phyloP scores from a whole-genome alignment of 2,113 vertebrate species.

The Xiphophorus maculatus region DNA sequence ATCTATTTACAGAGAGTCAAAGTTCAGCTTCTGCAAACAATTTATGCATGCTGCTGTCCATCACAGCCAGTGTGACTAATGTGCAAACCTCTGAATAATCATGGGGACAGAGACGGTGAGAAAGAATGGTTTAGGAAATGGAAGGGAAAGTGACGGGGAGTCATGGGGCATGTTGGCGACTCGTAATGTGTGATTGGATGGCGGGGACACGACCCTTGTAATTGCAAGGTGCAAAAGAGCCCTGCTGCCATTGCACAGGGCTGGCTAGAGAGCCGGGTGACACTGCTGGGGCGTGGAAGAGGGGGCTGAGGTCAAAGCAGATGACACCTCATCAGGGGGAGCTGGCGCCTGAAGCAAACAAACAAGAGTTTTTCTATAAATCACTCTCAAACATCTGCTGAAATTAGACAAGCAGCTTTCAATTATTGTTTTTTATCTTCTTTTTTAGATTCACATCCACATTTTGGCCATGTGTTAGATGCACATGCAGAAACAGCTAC shows the following conservation, averaged over 20 bases:
- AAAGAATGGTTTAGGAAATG: slow-evolving; percentile 2
- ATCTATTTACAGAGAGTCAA: slow-evolving; percentile 59
- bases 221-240: slow-evolving; percentile 68
- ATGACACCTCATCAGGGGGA: slow-evolving; percentile 52
- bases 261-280: slow-evolving; percentile 48
- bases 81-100: slow-evolving; percentile 59
- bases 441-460: background rate
- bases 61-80: slow-evolving; percentile 60
- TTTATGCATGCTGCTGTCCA: slow-evolving; percentile 64
- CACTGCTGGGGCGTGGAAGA: slow-evolving; percentile 15
- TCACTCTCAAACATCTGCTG: background rate
- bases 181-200: slow-evolving; percentile 71
- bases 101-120: slow-evolving; percentile 31
- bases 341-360: slow-evolving; percentile 51
- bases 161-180: slow-evolving; percentile 42
- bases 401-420: background rate
- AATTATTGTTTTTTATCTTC: background rate
- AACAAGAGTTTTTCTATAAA: slow-evolving; percentile 13
- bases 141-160: slow-evolving; percentile 35
- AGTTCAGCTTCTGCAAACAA: slow-evolving; percentile 61
- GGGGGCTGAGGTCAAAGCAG: slow-evolving; percentile 51
- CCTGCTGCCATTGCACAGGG: slow-evolving; percentile 69
- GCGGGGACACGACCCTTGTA: slow-evolving; percentile 66
- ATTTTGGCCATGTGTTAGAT: background rate
- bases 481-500: too few species aligned